phyloP scores from a whole-genome alignment of 2,113 vertebrate genomes.

The Clupea harengus region DNA sequence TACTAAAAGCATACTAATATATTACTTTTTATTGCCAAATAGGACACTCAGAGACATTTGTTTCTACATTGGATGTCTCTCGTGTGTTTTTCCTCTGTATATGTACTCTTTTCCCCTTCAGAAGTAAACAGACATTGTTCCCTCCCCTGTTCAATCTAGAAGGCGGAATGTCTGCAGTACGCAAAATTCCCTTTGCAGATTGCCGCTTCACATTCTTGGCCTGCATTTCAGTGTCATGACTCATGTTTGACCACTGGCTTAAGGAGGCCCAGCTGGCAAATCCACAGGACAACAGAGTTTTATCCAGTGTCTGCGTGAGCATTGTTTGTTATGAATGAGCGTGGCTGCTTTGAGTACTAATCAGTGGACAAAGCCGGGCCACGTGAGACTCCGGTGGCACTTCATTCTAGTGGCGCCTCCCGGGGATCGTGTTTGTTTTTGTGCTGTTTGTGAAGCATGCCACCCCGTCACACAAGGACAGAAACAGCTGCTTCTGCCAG shows the following conservation, averaged over 20 bases:
- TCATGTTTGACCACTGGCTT: neutral
- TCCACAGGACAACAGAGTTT: neutral
- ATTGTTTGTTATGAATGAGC: slow-evolving; percentile 13
- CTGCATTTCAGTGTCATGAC: slow-evolving; percentile 6
- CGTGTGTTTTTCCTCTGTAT: neutral
- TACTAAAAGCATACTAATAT: no score
- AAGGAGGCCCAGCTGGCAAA: slow-evolving; percentile 13
- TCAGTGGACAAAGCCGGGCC: neutral
- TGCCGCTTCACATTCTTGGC: neutral
- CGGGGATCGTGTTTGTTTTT: neutral
- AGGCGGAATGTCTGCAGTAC: neutral
- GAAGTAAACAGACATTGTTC: neutral
- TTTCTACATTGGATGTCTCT: no score
- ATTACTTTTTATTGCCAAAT: no score
- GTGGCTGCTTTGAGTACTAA: neutral
- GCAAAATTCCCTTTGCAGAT: neutral
- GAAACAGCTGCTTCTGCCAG: neutral
- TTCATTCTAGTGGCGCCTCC: neutral
- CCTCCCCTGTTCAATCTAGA: no score
- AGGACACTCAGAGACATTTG: no score
- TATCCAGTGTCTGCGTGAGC: neutral
- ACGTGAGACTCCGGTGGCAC: neutral
- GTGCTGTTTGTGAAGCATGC: neutral
- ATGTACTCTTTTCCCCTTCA: neutral
- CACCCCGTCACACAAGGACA: neutral